Base-by-base conservation (phyloP, 2,888 invertebrate species). In the Gymnoscelis rufifasciata region DNA sequence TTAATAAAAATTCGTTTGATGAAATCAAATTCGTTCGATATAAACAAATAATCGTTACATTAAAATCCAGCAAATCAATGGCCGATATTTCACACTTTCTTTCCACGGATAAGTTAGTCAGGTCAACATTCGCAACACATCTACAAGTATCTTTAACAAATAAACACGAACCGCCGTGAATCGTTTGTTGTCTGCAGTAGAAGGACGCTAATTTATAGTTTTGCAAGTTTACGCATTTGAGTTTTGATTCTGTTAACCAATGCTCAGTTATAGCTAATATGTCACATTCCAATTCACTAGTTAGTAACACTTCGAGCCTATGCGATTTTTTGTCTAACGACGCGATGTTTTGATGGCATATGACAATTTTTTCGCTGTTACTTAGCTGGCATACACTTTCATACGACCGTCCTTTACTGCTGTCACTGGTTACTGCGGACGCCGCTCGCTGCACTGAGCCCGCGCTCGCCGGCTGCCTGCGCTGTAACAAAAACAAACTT, bases 401-500 rank as follows among this genome's bases (percentile, higher is more conserved):
- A 28, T 38, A 14, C 14, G 14, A 14, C n/a, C 27, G 27, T 3
- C n/a, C 2, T 38, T 12, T 7, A 13, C 14, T 27, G 37, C 2
- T 39, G 30, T 5, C 3, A 1, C 27, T 38, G 3, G 38, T 1
- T 12, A 26, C 30, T 10, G 19, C n/a, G 11, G 11, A 26, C n/a
- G 7, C n/a, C 13, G 26, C 11, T 4, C 19, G 7, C 3, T 26
- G 23, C 15, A 19, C 26, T 11, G 41, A n/a, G 26, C 37, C 28
- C 31, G 31, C 10, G 41, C 24, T 3, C 41, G 15, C 44, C 49
- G 44, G n/a, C n/a, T n/a, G 44, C 44, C 44, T 13, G 7, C 7
- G 37, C 46, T 43, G 10, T 12, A 19, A n/a, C 26, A 46, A 51
- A 46, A 50, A 42, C 50, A 50, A 15, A 46, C 39, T 7, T 15